Evolutionary conservation across 2,888 invertebrate species (phyloP), one percentile per base, ranked within the genome.

Genomic region (Beris morrisii): DNA sequence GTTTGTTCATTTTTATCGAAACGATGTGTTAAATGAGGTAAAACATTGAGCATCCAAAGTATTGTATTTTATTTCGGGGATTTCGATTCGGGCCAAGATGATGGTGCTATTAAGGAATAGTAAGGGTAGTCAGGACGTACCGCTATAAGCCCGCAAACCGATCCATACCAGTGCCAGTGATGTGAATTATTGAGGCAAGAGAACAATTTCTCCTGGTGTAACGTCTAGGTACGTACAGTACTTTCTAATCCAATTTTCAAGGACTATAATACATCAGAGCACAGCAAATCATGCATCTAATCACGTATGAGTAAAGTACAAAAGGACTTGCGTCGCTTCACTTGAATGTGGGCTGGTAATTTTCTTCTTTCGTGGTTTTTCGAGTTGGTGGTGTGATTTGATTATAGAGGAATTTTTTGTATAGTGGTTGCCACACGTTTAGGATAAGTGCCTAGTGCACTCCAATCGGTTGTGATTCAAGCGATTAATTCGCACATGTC

Each of bases 241-340:
- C 38, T 56, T 56, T 22, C 22, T 44, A 57, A 57, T 57, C 22
- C 4, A 30, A 57, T 57, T 43, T 44, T 15, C 5, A 28, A 11
- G 9, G 11, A 22, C 13, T 7, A 12, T 57, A 48, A 46, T n/a
- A 15, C 58, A 48, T 59, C 30, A 48, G 46, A 59, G 38, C 54
- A 31, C 13, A 9, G 46, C 55, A 64, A 64, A 64, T 64, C 55
- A 64, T 64, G 64, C 64, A 64, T 64, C 64, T 64, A 64, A 64
- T 64, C 64, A 55, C 64, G 64, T 64, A 55, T 48, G 38, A 55
- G 32, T 22, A 48, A 59, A 59, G 54, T 54, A 64, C 54, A 64
- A 64, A 64, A 64, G 63, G 54, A 54, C 28, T 22, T 44, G 54
- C 53, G 53, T 44, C 63, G 53, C 45, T 45, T 54, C 45, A 44